Base-by-base conservation (phyloP, 2,888 invertebrate genomes). In the Tipula vernalis region DNA sequence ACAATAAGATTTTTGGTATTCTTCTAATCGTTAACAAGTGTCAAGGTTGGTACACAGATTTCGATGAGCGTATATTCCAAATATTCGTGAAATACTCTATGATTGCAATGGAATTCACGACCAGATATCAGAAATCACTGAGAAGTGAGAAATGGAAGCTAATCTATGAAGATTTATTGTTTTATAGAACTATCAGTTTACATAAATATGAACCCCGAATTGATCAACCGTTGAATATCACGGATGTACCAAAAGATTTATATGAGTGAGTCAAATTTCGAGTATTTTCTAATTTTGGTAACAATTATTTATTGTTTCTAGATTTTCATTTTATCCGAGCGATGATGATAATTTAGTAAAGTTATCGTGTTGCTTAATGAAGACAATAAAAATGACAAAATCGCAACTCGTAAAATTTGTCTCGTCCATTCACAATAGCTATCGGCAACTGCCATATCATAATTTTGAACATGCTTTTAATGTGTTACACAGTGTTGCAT, bases 401-500 rank as follows among this genome's bases (percentile, higher is more conserved):
- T 28, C 8, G 91, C 8, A 12, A 36, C 28, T 83, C 10, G 18
- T 83, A 28, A 2, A 90, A 42, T 92, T 88, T 94, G 94, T 89
- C 90, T 93, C 0, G 90, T 94, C 12, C 92, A 93, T 0, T 90
- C 89, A 89, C 89, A 89, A 88, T 87, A 90, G 90, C 87, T 94
- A 94, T 88, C 90, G 94, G 3, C 88, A 91, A 57, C 94, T 93
- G 88, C 92, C 94, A 0, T 95, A 94, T 88, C 94, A 94, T 88
- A 94, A 94, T 89, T 93, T 93, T 1, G 93, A 94, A 86, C 94
- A 95, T 88, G 94, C 94, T 0, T 94, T 94, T 89, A 93, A 92
- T 87, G 94, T 94, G 86, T 92, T 93, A 0, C 94, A 95, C 89
- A 94, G 94, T 85, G 93, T 94, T 93, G 94, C 91, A 88, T 90